These are phyloP conservation scores for Ailuropoda melanoleuca DNA, from an alignment of 2,113 vertebrate species.

Conservation along the genomic window DNA sequence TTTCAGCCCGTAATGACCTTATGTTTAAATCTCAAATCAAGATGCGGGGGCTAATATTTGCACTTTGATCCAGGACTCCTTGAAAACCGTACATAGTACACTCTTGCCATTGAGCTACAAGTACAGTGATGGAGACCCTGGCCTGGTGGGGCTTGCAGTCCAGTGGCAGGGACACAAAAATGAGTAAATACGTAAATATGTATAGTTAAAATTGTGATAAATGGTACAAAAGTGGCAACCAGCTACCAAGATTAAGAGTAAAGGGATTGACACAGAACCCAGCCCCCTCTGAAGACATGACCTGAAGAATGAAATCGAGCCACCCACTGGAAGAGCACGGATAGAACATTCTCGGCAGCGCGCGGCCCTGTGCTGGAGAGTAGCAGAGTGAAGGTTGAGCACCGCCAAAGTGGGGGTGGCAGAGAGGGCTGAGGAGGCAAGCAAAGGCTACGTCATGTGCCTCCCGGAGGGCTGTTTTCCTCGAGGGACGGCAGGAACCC, in stretches of 20 bases:
- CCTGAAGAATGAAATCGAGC: not conserved
- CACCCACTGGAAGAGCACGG: not conserved
- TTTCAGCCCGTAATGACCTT: not conserved
- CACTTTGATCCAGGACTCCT: not conserved
- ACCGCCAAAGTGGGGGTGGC: not conserved
- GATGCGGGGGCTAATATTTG: not conserved
- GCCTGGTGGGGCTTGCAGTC: not conserved
- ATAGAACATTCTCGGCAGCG: not conserved
- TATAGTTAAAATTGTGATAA: not conserved
- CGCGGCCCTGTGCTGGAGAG: not conserved
- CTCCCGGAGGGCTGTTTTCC: not conserved
- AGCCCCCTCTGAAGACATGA: not conserved
- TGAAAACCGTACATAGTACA: not conserved
- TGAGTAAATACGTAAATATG: not conserved
- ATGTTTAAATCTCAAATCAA: slow-evolving; percentile 31
- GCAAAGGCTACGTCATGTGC: not conserved
- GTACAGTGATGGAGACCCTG: not conserved
- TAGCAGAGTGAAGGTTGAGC: not conserved
- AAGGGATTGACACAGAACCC: not conserved
- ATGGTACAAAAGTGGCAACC: not conserved
- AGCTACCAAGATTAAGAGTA: not conserved
- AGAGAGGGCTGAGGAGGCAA: not conserved
- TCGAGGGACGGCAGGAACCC: not conserved
- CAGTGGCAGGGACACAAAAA: not conserved
- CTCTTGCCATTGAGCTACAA: not conserved